Conservation (phyloP, 2,797 vertebrate species). For the Molothrus aeneus region DNA sequence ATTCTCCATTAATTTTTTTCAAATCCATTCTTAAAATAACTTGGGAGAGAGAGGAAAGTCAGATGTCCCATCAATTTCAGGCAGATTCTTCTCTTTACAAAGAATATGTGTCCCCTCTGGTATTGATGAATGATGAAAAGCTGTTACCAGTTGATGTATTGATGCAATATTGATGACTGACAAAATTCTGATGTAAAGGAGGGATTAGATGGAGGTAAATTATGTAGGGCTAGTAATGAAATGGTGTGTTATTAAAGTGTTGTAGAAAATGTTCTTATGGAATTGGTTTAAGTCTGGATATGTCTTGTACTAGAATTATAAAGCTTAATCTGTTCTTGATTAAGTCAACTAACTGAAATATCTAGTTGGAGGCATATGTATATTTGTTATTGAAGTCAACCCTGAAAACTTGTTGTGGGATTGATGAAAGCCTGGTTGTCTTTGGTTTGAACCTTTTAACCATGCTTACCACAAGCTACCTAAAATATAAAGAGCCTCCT, state of each 20-base stretch:
- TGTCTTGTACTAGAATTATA: constrained; percentile 41
- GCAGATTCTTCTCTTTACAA: not conserved
- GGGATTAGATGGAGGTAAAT: not conserved
- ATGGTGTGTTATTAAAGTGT: not conserved
- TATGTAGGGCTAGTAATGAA: not conserved
- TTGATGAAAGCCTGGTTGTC: constrained; percentile 52
- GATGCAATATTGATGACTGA: not conserved
- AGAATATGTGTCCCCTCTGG: not conserved
- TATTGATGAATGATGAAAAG: not conserved
- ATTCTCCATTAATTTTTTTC: not conserved
- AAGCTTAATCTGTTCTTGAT: constrained; percentile 68
- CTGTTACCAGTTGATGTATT: not conserved
- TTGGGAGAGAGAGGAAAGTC: not conserved
- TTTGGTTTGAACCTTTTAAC: constrained; percentile 53
- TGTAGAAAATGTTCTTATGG: constrained; percentile 20
- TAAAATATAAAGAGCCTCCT: constrained; percentile 51
- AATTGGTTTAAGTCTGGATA: constrained; percentile 47
- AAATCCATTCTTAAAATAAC: not conserved
- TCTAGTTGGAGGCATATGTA: constrained; percentile 42
- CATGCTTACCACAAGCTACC: constrained; percentile 45
- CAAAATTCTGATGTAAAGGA: not conserved
- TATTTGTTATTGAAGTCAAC: constrained; percentile 71
- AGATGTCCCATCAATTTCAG: not conserved
- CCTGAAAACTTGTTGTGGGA: constrained; percentile 70
- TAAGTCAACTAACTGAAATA: constrained; percentile 55